A percentile compares a stretch with the other conserved stretches of the same genome.
Evolutionary conservation across 2,797 vertebrate species (phyloP).

Genomic region (Muscicapa striata): DNA sequence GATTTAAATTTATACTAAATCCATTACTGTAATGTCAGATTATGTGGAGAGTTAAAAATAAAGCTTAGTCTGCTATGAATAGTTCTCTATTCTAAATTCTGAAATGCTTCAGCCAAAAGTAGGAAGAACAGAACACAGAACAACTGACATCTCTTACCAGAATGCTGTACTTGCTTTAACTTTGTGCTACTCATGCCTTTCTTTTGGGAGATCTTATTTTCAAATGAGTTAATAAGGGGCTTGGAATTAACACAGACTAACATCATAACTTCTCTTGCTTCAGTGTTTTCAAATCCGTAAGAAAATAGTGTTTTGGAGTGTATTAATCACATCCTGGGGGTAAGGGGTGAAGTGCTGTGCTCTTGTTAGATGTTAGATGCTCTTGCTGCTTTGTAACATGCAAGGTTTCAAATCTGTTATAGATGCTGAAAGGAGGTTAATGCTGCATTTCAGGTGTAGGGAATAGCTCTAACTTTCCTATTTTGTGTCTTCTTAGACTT

Average conservation of each 20-base stretch:
- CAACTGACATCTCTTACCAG: neutral
- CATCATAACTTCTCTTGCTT: neutral
- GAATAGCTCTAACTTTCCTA: neutral
- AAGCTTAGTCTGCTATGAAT: neutral
- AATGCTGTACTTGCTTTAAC: neutral
- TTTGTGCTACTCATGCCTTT: neutral
- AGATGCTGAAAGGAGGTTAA: neutral
- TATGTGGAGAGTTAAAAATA: neutral
- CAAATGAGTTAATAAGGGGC: neutral
- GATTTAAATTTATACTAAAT: neutral
- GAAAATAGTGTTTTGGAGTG: neutral
- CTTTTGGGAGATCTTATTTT: neutral
- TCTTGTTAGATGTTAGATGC: neutral
- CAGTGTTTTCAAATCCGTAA: neutral
- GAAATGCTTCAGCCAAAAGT: neutral
- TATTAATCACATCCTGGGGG: neutral
- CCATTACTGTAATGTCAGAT: neutral
- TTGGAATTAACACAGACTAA: neutral
- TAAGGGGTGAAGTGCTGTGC: neutral
- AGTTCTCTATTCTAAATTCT: neutral
- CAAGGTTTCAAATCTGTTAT: neutral
- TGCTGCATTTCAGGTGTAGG: neutral
- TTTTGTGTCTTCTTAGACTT: neutral
- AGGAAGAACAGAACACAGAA: neutral
- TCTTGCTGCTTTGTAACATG: neutral